Evolutionary conservation across 2,797 vertebrate species (phyloP), one percentile per base, ranked within the genome.

Genomic region (Phrynocephalus guinanensis): DNA sequence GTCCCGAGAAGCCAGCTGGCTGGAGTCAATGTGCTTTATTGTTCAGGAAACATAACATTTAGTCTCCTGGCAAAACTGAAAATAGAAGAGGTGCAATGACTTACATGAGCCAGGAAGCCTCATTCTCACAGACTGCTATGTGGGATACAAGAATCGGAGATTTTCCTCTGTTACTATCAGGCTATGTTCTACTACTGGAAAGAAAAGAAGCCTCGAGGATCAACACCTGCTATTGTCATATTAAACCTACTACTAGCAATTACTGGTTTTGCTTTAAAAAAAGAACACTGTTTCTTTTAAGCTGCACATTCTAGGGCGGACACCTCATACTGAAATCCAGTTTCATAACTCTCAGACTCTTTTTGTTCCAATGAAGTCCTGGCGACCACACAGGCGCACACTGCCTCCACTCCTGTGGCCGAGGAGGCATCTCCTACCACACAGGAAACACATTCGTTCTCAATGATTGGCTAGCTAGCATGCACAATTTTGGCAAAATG

Each of bases 401-500:
- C 71, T 76, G n/a, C 83, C 16, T 85, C 87, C 75, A 81, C 83
- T 76, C 79, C 78, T 85, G 83, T 76, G 87, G 87, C 75, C 87
- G 33, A 26, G 60, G 71, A 88, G 82, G 60, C 87, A 67, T 76
- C 83, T 76, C 2, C 80, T 5, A 82, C 83, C 87, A 72, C 83
- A 88, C 63, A 88, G 83, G 87, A 82, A 88, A 85, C 30, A 85
- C 78, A 85, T 76, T 26, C 68, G n/a, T 88, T 88, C 87, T 85
- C 85, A 88, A 88, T 88, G 81, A 85, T 81, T 26, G 18, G 78
- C 78, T 88, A 76, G 76, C 83, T 75, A 81, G 73, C 48, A 24
- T 52, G 48, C 60, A 76, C 18, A 71, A 68, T 73, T 88, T 88
- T 60, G 38, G 79, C 71, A 81, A 88, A 63, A 71, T 88, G 84